Conservation (phyloP, 1,140 invertebrate species). For the Drosophila subobscura region DNA sequence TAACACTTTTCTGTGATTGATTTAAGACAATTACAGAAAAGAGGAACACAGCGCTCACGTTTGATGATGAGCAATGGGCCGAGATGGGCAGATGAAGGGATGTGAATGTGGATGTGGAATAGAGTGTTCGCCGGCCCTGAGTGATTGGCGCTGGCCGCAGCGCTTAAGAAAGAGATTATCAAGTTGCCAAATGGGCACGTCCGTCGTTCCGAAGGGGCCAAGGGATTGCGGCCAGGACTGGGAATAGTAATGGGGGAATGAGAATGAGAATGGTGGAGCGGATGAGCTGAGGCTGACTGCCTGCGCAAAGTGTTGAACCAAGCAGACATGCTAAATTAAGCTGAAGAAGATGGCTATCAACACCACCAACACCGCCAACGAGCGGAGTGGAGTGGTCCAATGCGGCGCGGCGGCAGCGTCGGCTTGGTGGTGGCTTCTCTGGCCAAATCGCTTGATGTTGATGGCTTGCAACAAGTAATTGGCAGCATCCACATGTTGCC, state of each 20-base stretch:
- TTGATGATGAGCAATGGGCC: conserved; percentile 52
- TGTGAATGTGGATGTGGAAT: conserved; percentile 22
- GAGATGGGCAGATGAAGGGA: conserved; percentile 1
- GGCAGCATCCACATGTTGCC: conserved; percentile 76
- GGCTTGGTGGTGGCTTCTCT: conserved; percentile 43
- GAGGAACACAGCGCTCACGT: conserved; percentile 80
- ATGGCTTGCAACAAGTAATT: conserved; percentile 83
- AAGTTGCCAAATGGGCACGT: conserved; percentile 81
- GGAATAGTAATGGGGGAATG: conserved; percentile 31
- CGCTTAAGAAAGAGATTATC: conserved; percentile 82
- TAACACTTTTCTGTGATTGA: conserved; percentile 82
- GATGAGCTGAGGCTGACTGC: conserved; percentile 10
- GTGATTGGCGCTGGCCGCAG: conserved; percentile 72
- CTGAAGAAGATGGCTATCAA: conserved; percentile 83
- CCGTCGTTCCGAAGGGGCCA: conserved; percentile 22
- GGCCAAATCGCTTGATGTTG: conserved; percentile 83
- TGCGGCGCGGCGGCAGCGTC: conserved; percentile 1
- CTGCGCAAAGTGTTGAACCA: conserved; percentile 79
- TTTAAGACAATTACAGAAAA: conserved; percentile 83
- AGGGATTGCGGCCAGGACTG: conserved; percentile 3
- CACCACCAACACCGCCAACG: conserved; percentile 68
- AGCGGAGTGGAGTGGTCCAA: conserved; percentile 18
- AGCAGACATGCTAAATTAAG: conserved; percentile 83
- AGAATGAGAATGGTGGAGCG: neutral
- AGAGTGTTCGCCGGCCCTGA: conserved; percentile 49